phyloP scores from a whole-genome alignment of 2,113 vertebrate species.

The Burhinus oedicnemus region DNA sequence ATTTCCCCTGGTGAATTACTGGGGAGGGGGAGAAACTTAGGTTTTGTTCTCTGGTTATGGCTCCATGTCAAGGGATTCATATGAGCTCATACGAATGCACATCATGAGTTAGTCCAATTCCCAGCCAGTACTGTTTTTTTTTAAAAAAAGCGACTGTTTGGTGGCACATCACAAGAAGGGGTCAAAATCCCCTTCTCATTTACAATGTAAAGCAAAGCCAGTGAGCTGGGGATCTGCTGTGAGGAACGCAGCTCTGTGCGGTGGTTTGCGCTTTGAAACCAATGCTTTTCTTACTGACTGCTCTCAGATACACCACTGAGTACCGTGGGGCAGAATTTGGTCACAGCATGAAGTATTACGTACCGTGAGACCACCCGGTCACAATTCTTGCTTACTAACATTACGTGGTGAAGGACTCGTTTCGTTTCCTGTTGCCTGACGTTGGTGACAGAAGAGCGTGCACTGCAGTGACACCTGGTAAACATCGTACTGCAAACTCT shows the following conservation, averaged over 20 bases:
- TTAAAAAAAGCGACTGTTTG: background rate
- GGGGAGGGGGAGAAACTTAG: slow-evolving; percentile 11
- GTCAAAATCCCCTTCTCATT: slow-evolving; percentile 18
- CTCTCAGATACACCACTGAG: background rate
- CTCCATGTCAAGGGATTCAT: background rate
- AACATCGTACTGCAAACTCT: background rate
- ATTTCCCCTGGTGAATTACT: slow-evolving; percentile 64
- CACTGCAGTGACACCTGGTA: background rate
- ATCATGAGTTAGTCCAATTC: background rate
- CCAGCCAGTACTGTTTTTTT: background rate
- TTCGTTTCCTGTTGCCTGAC: background rate
- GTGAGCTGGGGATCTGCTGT: background rate
- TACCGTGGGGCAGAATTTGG: background rate
- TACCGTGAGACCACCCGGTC: background rate
- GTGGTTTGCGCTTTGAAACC: background rate
- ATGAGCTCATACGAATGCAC: background rate
- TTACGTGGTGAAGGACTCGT: background rate
- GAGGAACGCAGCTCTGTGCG: background rate
- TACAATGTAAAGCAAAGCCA: background rate
- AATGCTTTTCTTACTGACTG: background rate
- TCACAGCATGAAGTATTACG: background rate
- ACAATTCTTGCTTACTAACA: background rate
- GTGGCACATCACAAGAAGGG: background rate
- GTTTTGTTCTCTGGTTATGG: slow-evolving; percentile 41
- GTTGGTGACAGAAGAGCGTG: background rate